Base-by-base conservation (phyloP, 2,797 vertebrate genomes). In the Apogon talboti region DNA sequence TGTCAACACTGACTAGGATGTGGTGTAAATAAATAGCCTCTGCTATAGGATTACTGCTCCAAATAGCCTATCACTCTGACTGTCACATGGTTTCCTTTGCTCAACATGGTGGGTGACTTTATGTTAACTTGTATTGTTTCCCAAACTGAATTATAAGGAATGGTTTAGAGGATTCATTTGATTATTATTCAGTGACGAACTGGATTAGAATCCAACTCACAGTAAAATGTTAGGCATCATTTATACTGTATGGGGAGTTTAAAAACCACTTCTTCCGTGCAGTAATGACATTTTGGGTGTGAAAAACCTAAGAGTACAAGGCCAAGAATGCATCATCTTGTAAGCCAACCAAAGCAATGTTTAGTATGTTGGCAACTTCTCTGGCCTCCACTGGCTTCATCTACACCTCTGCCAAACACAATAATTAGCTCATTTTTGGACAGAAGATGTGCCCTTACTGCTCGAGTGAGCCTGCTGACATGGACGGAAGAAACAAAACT, bases 21-120 rank as follows among this genome's bases (percentile, higher is more conserved):
- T 54, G 10, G 37, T 48, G 43, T 74, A 83, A 87, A 87, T 79
- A 81, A 86, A 87, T 70, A 83, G 75, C 76, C 65, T 56, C 46
- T 55, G 51, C 64, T 83, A 86, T 85, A 80, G 51, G 48, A 80
- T 84, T 78, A 83, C 81, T 40, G 45, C 53, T 71, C 33, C 71
- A 85, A 83, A 90, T 84, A 35, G 33, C 6, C 33, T 35, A 81
- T 82, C 89, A 86, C 61, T 49, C 37, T 11, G 46, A 45, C 64
- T 52, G 37, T 79, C 74, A 73, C 62, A 43, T 76, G 71, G 21
- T 35, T 19, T 51, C n/a, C 69, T 43, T 14, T 15, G 16, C 51
- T 48, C 30, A 63, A 40, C 10, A 8, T 10, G 9, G 7, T 42
- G 40, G 3, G 41, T 1, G 3, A 7, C 57, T 48, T 45, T 41